A percentile compares a stretch with the other conserved stretches of the same genome.
phyloP scores from a whole-genome alignment of 2,888 invertebrate species.

The Lobophora halterata region DNA sequence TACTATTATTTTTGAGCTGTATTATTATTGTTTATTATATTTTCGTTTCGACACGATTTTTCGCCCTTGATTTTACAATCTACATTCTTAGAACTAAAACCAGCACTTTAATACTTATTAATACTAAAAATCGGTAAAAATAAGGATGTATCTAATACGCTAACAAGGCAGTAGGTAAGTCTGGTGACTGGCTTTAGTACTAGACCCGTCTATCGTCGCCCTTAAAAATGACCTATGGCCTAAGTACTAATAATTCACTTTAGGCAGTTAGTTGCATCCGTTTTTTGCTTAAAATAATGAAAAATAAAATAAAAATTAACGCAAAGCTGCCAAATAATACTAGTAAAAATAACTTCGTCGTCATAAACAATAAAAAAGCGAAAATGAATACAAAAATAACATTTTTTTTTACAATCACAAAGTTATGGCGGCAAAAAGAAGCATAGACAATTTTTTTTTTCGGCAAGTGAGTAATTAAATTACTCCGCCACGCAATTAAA shows the following conservation, averaged over 20 bases:
- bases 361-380: slow-evolving; percentile 64
- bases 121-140: slow-evolving; percentile 10
- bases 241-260: slow-evolving; percentile 1
- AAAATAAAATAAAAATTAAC: slow-evolving; percentile 1
- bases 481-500: slow-evolving; percentile 28
- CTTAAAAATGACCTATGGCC: too few relatives aligned
- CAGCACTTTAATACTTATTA: slow-evolving; percentile 9
- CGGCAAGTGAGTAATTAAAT: slow-evolving; percentile 27
- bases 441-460: slow-evolving; percentile 14
- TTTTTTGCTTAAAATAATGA: too few relatives aligned
- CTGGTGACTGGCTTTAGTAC: slow-evolving; percentile 21
- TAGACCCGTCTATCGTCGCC: slow-evolving; percentile 21
- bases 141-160: slow-evolving; percentile 3
- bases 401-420: slow-evolving; percentile 57
- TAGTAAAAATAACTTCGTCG: slow-evolving; percentile 29
- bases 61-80: slow-evolving; percentile 4
- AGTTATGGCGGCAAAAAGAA: slow-evolving; percentile 27
- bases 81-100: slow-evolving; percentile 10
- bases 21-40: too few relatives aligned
- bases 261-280: too few relatives aligned
- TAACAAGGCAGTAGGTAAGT: slow-evolving; percentile 17
- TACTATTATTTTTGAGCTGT: slow-evolving; percentile 4
- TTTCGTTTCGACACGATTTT: slow-evolving; percentile 23
- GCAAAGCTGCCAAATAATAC: slow-evolving; percentile 32
- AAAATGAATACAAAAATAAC: slow-evolving; percentile 67